Base-by-base conservation (phyloP, 2,888 invertebrate genomes). In the Erebia palarica region DNA sequence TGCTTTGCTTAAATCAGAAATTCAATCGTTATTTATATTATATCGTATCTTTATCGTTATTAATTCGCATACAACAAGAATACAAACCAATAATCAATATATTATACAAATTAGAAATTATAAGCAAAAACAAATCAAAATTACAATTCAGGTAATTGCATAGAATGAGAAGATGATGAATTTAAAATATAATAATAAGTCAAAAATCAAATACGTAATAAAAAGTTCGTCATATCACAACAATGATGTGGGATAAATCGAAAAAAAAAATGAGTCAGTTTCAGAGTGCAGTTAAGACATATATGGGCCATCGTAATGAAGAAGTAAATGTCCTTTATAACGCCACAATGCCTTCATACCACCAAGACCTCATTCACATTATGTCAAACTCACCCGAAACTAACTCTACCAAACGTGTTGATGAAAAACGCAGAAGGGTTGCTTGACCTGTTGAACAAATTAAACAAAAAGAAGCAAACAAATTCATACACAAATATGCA, bases 371-470 rank as follows among this genome's bases (percentile, higher is more conserved):
- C 90, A 91, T 89, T 92, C 91, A 85, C 85, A 87, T 90, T 90
- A 91, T 90, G 88, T 86, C 89, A 90, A 90, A 96, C 96, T 95
- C 95, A 96, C 96, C 96, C 96, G 91, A 95, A 95, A 91, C 94
- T 94, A 92, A 94, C 94, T 93, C 94, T 94, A 94, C 94, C 94
- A 91, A 96, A 94, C 89, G 95, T 95, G 94, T 95, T 95, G 94
- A 95, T 94, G 94, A 95, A 94, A 95, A 95, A 95, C 94, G 95
- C 94, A 90, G 95, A 94, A 90, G 95, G 94, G 92, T 94, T 94
- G 92, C 94, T 94, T 94, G 95, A 94, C 94, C 95, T 95, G 94
- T 95, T 95, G 95, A 94, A 95, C 93, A 95, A 95, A 95, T 94
- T 90, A 91, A 91, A 90, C 89, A 90, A 90, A 91, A 89, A 87